A percentile compares a stretch with the other conserved stretches of the same genome.
phyloP scores from a whole-genome alignment of 2,797 vertebrate genomes.

The Kryptolebias ocellatus region DNA sequence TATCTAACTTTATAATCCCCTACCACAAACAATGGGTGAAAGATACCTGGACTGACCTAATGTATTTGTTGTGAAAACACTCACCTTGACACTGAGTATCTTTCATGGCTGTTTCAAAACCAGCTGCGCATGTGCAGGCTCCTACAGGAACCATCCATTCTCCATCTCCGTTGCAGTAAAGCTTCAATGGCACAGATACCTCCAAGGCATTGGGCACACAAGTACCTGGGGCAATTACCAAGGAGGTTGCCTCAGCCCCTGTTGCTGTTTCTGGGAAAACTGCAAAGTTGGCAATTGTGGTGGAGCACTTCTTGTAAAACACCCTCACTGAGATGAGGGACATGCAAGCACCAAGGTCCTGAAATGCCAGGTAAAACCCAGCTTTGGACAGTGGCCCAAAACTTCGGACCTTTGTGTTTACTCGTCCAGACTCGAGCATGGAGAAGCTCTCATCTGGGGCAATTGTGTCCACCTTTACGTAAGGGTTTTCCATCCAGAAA shows the following conservation, averaged over 20 bases:
- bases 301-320: constrained; percentile 98
- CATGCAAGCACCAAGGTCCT: constrained; percentile 97
- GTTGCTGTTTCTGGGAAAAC: constrained; percentile 96
- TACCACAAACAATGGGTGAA: constrained; percentile 3
- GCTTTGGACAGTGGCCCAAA: constrained; percentile 95
- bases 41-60: constrained; percentile 6
- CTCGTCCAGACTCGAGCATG: constrained; percentile 88
- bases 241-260: constrained; percentile 93
- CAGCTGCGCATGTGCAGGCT: constrained; percentile 92
- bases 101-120: constrained; percentile 91
- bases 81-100: constrained; percentile 94
- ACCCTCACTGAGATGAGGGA: constrained; percentile 96
- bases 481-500: constrained; percentile 99
- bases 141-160: constrained; percentile 99
- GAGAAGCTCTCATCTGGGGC: constrained; percentile 97
- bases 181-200: constrained; percentile 94
- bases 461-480: constrained; percentile 98
- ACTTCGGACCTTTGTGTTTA: constrained; percentile 97
- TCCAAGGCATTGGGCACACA: constrained; percentile 93
- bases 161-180: constrained; percentile 96
- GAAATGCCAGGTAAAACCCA: constrained; percentile 97
- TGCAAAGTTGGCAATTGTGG: constrained; percentile 94
- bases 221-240: constrained; percentile 95
- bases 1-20: constrained; percentile 11
- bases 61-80: constrained; percentile 42